Evolutionary conservation across 1,140 invertebrate genomes (phyloP), one percentile per base, ranked within the genome.

Genomic region (Dendrolimus punctatus): DNA sequence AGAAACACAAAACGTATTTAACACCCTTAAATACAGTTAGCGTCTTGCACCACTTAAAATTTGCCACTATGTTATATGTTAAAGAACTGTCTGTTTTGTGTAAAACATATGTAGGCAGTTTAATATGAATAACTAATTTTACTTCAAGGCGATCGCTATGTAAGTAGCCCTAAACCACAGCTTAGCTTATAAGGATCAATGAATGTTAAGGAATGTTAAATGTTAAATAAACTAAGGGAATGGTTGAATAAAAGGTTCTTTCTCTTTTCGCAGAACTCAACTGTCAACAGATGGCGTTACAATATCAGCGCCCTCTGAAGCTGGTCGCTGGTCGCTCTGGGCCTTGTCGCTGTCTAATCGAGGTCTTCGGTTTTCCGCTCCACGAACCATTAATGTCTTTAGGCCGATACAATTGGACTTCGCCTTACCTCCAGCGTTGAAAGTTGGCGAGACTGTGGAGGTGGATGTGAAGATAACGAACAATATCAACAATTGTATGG

Each of bases 381-480:
- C 90, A 0, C 78, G 85, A 5, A 82, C 80, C 8, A 76, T 91
- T 41, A 86, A 88, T 58, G 90, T 91, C 5, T 90, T 90, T 68
- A 76, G 89, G 9, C 90, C 90, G 0, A 83, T 92, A 36, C 88
- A 90, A 46, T 85, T 90, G 7, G 89, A 91, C 64, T 90, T 91
- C 60, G 73, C 82, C 0, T 67, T 91, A 6, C 90, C 90, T 4
- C 80, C 87, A 1, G 88, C 85, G 3, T 61, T 92, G 57, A 88
- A 88, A 58, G 89, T 91, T 6, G 88, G 90, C 0, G 91, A 92
- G 71, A 89, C 88, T 0, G 80, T 91, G 0, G 90, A 92, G 67
- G 88, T 91, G 0, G 90, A 91, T 64, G 90, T 91, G 58, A 91
- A 90, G 71, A 91, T 92, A 41, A 90, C 87, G 0, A 92, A 91